Evolutionary conservation across 2,797 vertebrate genomes (phyloP), one percentile per base, ranked within the genome.

Genomic region (Ceryle rudis): DNA sequence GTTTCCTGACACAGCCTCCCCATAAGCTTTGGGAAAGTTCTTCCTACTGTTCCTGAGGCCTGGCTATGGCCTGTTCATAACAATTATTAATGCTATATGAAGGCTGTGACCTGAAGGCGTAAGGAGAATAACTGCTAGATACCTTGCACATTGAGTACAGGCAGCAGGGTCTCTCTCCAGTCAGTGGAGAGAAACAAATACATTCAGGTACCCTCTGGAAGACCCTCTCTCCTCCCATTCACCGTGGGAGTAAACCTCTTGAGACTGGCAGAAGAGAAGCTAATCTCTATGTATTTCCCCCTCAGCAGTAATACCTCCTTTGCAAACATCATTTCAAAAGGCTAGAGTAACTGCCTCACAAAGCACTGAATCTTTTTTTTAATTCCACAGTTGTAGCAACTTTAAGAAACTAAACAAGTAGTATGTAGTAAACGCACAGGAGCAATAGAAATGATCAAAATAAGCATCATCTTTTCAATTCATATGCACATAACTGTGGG

Each of bases 21-120:
- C 58, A 33, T 9, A 29, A 71, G 65, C 72, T 10, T 3, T 17
- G 39, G 33, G 13, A 64, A 28, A 33, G 54, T 15, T 47, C 54
- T 86, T 51, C 41, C 52, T 28, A 4, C 47, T 8, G 4, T 1
- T n/a, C 14, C 0, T 5, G 25, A 91, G 42, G 10, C 29, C 22
- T 41, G 29, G 6, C 16, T 28, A 39, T 6, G 14, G 15, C 35
- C 44, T 70, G 1, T 1, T 28, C 8, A 4, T 11, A 23, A 4
- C 1, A n/a, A 67, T 39, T 3, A 8, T 4, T 25, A 22, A 33
- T 26, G 44, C 58, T 26, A 13, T 2, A 22, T 2, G 4, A 54
- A 69, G 22, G n/a, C 18, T 87, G 31, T 26, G 14, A 21, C 18
- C 31, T 52, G 39, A 51, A 87, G 62, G 28, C 9, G 1, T 19